phyloP scores from a whole-genome alignment of 2,888 invertebrate species.

The Pyrochroa serraticornis region DNA sequence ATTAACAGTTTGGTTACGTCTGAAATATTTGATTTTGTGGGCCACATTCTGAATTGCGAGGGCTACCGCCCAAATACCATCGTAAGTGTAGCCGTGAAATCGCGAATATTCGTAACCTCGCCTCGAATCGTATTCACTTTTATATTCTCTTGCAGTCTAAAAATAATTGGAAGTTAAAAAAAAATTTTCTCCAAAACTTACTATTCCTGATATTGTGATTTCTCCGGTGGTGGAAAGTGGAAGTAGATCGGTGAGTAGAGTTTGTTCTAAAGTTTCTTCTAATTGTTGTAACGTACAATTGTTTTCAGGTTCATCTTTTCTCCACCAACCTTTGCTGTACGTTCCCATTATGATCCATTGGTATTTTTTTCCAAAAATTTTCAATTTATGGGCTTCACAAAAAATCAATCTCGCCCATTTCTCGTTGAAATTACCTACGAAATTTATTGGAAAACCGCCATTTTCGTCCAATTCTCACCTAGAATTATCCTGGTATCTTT shows the following conservation, averaged over 20 bases:
- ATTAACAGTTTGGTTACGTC: slow-evolving; percentile 78
- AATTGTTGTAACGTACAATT: slow-evolving; percentile 78
- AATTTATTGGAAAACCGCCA: neutral
- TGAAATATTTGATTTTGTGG: slow-evolving; percentile 69
- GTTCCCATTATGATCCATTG: slow-evolving; percentile 95
- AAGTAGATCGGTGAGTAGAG: slow-evolving; percentile 85
- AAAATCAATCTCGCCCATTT: slow-evolving; percentile 89
- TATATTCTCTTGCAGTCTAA: slow-evolving; percentile 89
- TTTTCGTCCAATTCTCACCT: slow-evolving; percentile 25
- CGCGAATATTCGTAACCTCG: slow-evolving; percentile 86
- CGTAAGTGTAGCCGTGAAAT: slow-evolving; percentile 98
- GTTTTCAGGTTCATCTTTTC: slow-evolving; percentile 62
- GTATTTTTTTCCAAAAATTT: slow-evolving; percentile 90
- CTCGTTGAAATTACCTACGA: slow-evolving; percentile 85
- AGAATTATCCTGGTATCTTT: slow-evolving; percentile 94
- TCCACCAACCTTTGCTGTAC: slow-evolving; percentile 79
- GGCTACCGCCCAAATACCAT: slow-evolving; percentile 98
- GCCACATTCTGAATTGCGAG: slow-evolving; percentile 91
- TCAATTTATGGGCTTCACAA: slow-evolving; percentile 84
- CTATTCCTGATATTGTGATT: slow-evolving; percentile 87
- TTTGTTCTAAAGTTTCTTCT: slow-evolving; percentile 81
- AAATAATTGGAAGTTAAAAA: slow-evolving; percentile 39
- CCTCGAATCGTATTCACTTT: slow-evolving; percentile 80
- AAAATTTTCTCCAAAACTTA: slow-evolving; percentile 60
- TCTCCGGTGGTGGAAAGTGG: slow-evolving; percentile 87